Conservation (phyloP, 2,888 invertebrate species). For the Orgyia antiqua region DNA sequence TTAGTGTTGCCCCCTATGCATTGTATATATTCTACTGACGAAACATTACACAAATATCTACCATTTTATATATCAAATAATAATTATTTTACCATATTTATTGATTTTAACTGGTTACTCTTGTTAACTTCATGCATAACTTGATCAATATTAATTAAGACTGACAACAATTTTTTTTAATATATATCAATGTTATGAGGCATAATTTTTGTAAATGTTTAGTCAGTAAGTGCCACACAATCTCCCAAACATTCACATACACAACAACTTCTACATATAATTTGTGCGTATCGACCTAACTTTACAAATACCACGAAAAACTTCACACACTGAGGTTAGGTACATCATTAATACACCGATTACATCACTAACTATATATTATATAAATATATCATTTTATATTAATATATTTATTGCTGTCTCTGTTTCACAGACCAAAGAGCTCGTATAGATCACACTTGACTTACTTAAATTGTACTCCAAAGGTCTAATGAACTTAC, state of each 20-base stretch:
- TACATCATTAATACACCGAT: constrained; percentile 33
- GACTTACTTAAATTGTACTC: constrained; percentile 49
- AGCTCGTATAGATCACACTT: constrained; percentile 69
- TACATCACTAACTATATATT: constrained; percentile 27
- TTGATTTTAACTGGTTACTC: too few relatives aligned
- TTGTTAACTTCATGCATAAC: too few relatives aligned
- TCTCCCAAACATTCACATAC: constrained; percentile 33
- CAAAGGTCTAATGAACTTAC: constrained; percentile 25
- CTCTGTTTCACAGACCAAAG: constrained; percentile 70
- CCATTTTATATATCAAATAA: too few relatives aligned
- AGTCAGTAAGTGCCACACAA: constrained; percentile 22
- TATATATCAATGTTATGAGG: too few relatives aligned
- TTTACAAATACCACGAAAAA: constrained; percentile 43
- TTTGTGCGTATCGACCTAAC: constrained; percentile 74
- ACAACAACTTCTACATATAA: constrained; percentile 58
- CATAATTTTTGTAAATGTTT: too few relatives aligned
- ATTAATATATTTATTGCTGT: constrained; percentile 65
- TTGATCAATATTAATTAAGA: too few relatives aligned
- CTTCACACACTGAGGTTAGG: constrained; percentile 34
- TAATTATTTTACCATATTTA: too few relatives aligned
- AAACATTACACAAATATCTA: constrained; percentile 18
- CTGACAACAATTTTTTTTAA: too few relatives aligned
- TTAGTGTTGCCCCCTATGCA: constrained; percentile 11
- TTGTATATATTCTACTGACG: constrained; percentile 7
- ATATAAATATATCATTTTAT: constrained; percentile 35